Percentiles rank a stretch among this genome's conserved stretches.
phyloP scores from a whole-genome alignment of 2,797 vertebrate species.

The Enteromius anoplus region DNA sequence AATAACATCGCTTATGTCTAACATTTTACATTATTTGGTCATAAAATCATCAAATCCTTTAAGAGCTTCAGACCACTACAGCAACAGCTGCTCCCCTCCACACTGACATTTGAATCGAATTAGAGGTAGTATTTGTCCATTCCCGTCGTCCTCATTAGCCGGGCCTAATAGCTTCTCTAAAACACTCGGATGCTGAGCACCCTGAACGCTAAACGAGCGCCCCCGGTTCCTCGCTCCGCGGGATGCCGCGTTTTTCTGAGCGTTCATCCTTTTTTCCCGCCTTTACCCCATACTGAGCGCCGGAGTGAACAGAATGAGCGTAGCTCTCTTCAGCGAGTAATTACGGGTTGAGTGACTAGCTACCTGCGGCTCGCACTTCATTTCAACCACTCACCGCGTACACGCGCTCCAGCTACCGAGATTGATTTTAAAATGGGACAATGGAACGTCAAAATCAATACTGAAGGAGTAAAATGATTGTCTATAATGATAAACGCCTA shows the following conservation, averaged over 20 bases:
- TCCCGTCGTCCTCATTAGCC: conserved; percentile 75
- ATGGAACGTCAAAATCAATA: conserved; percentile 65
- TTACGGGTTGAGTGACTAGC: conserved; percentile 80
- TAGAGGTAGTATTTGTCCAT: conserved; percentile 70
- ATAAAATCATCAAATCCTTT: conserved; percentile 59
- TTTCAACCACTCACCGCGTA: conserved; percentile 59
- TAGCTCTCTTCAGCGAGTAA: conserved; percentile 77
- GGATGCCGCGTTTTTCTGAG: conserved; percentile 72
- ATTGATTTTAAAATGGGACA: conserved; percentile 66
- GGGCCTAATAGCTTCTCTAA: conserved; percentile 72
- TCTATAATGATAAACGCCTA: conserved; percentile 65
- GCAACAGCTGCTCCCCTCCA: conserved; percentile 68
- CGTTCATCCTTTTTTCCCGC: conserved; percentile 71
- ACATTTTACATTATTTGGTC: conserved; percentile 53
- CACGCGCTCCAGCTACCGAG: conserved; percentile 57
- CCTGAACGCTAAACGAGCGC: conserved; percentile 69
- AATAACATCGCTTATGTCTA: conserved; percentile 34
- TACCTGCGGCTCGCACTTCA: conserved; percentile 77
- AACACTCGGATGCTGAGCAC: conserved; percentile 70
- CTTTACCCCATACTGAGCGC: conserved; percentile 73
- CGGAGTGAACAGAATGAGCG: conserved; percentile 77
- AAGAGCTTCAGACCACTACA: conserved; percentile 62
- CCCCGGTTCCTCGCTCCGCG: conserved; percentile 72
- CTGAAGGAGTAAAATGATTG: conserved; percentile 66
- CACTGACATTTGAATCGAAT: conserved; percentile 77